These are phyloP conservation scores for Nomada ruficornis DNA, from an alignment of 2,888 invertebrate genomes.

Conservation along the genomic window DNA sequence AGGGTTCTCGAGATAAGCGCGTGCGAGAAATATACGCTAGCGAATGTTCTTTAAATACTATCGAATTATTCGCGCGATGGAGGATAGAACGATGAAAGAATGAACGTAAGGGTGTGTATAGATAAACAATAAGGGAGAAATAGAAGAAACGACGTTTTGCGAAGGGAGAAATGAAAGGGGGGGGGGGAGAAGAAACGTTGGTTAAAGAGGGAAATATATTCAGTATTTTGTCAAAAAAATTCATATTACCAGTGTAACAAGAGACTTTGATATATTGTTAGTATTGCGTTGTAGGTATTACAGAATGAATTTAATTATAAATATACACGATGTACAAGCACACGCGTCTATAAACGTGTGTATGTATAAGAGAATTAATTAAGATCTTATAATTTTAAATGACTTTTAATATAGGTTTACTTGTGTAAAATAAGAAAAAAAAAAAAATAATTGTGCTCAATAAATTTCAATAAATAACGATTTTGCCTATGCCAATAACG, in stretches of 20 bases:
- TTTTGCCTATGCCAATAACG: constrained; percentile 79
- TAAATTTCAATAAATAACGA: constrained; percentile 81
- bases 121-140: constrained; percentile 7
- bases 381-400: constrained; percentile 78
- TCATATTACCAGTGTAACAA: constrained; percentile 72
- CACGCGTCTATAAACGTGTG: constrained; percentile 70
- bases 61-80: constrained; percentile 15
- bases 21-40: constrained; percentile 24
- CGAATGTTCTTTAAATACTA: constrained; percentile 38
- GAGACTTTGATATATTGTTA: constrained; percentile 74
- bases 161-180: background rate
- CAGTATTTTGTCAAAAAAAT: constrained; percentile 78
- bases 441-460: constrained; percentile 78
- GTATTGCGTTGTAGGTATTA: constrained; percentile 70
- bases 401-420: constrained; percentile 77
- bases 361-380: constrained; percentile 68
- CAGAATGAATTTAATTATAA: constrained; percentile 73
- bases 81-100: constrained; percentile 4
- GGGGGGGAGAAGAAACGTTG: constrained; percentile 7
- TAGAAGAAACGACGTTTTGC: constrained; percentile 6
- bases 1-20: constrained; percentile 51
- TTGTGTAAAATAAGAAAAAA: constrained; percentile 76
- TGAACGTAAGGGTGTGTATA: constrained; percentile 1
- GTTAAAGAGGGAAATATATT: constrained; percentile 60
- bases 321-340: constrained; percentile 68